Percentiles rank a stretch among this genome's conserved stretches.
Conservation (phyloP, 2,113 vertebrate genomes). For the Sylvilagus bachmani region DNA sequence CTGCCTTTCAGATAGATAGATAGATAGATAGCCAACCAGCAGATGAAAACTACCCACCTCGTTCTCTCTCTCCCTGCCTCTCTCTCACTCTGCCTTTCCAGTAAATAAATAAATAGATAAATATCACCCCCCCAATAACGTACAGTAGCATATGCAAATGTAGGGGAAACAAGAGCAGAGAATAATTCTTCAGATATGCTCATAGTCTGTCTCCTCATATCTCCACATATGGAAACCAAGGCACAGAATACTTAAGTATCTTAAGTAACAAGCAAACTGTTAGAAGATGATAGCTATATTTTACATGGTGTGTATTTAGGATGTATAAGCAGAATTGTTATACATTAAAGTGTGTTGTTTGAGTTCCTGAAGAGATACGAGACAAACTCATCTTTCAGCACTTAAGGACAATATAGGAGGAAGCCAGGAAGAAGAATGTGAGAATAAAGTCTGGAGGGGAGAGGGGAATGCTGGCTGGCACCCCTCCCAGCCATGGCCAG, state of each 20-base stretch:
- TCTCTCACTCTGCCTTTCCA: too few relatives aligned
- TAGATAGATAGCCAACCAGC: too few relatives aligned
- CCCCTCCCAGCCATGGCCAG: accelerated
- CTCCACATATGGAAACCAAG: not conserved
- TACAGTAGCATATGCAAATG: not conserved
- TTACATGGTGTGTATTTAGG: not conserved
- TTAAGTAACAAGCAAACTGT: not conserved
- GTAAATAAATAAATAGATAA: too few relatives aligned
- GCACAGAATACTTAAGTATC: not conserved
- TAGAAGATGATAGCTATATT: too few relatives aligned
- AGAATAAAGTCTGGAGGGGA: not conserved
- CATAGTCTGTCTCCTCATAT: not conserved
- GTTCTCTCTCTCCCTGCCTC: too few relatives aligned
- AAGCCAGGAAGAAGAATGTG: not conserved
- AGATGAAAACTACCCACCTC: too few relatives aligned
- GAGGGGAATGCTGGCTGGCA: too few relatives aligned
- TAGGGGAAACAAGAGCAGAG: not conserved
- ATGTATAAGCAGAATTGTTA: not conserved
- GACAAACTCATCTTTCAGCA: not conserved
- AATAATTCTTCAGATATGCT: not conserved
- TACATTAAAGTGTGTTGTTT: not conserved
- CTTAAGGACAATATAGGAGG: not conserved
- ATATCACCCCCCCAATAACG: too few relatives aligned
- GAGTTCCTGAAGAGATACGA: not conserved
- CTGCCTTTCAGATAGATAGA: too few relatives aligned